Conservation (phyloP, 2,113 vertebrate genomes). For the Zapornia atra region DNA sequence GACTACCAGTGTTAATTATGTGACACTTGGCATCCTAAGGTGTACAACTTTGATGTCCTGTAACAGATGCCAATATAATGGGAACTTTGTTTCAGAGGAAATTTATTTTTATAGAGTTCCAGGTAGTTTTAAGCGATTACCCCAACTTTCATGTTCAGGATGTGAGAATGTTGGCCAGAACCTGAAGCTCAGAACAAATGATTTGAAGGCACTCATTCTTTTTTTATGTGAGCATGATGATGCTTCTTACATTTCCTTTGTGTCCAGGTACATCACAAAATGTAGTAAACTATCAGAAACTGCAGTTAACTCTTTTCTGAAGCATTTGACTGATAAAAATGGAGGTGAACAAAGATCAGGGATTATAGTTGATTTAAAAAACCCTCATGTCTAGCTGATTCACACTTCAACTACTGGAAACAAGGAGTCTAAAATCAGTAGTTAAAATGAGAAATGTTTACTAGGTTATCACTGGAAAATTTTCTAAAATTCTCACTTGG, state of each 20-base stretch:
- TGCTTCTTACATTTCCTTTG: not conserved
- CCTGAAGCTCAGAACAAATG: not conserved
- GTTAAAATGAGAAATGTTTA: not conserved
- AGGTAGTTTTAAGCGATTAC: not conserved
- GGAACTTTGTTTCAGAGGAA: not conserved
- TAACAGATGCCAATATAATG: accelerated
- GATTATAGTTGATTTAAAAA: not conserved
- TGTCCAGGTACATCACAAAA: not conserved
- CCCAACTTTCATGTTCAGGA: not conserved
- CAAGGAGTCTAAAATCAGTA: not conserved
- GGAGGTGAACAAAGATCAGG: not conserved
- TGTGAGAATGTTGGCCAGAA: not conserved
- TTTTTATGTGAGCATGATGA: not conserved
- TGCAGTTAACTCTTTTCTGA: not conserved
- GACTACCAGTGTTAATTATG: not conserved
- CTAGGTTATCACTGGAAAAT: not conserved
- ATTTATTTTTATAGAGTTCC: not conserved
- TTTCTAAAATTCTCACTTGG: not conserved
- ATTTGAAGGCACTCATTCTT: not conserved
- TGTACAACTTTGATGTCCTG: not conserved
- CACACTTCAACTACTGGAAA: not conserved
- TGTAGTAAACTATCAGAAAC: not conserved
- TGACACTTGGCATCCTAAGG: not conserved
- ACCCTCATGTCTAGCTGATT: not conserved
- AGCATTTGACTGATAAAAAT: not conserved